Percentiles rank a stretch among this genome's conserved stretches.
Conservation (phyloP, 2,888 invertebrate species). For the Mellilla xanthometata region DNA sequence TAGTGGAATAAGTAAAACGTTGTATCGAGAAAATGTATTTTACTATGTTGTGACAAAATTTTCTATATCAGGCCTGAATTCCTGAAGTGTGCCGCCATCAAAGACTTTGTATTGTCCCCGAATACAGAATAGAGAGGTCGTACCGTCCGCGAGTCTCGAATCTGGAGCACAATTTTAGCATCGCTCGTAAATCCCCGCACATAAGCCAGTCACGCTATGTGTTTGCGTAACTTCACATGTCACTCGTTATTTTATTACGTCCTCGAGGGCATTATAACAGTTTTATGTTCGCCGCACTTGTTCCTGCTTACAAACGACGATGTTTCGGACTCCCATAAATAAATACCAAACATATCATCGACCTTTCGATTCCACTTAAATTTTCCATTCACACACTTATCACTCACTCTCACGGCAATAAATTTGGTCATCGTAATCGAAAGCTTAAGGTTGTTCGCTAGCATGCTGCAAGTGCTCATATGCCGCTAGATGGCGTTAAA, state of each 20-base stretch:
- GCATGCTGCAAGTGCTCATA: no score
- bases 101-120: conserved; percentile 7
- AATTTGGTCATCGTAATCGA: conserved; percentile 9
- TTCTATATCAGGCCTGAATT: background rate
- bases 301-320: conserved; percentile 34
- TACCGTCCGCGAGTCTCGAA: conserved; percentile 15
- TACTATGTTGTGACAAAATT: no score
- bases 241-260: conserved; percentile 33
- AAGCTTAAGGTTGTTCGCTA: no score
- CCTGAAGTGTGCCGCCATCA: background rate
- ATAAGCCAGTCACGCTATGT: conserved; percentile 35
- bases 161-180: conserved; percentile 37
- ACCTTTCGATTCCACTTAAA: background rate
- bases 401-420: background rate
- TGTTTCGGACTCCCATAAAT: no score
- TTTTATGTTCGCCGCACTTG: conserved; percentile 45
- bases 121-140: conserved; percentile 8
- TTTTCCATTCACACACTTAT: background rate
- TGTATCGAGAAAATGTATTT: no score
- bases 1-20: no score
- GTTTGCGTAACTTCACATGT: conserved; percentile 44
- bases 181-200: conserved; percentile 39
- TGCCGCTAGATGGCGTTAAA: no score
- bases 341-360: conserved; percentile 7
- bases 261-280: conserved; percentile 21